Percentiles rank a stretch among this genome's conserved stretches.
These are phyloP conservation scores for Resseliella maxima DNA, from an alignment of 2,888 invertebrate species.

Conservation along the genomic window DNA sequence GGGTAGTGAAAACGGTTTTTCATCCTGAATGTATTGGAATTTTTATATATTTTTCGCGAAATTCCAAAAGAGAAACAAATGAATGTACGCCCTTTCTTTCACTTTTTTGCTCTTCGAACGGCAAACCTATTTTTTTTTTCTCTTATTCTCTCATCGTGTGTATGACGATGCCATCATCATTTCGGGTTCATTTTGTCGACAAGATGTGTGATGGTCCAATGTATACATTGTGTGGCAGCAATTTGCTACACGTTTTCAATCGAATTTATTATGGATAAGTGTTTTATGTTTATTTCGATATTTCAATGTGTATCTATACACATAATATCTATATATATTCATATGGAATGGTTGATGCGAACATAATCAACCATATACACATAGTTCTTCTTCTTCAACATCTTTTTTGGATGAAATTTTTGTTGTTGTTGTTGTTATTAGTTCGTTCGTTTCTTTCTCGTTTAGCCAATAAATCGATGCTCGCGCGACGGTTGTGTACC, in stretches of 20 bases:
- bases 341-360: neutral
- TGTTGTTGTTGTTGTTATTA: too few relatives aligned
- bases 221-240: slow-evolving; percentile 23
- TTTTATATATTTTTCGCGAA: too few relatives aligned
- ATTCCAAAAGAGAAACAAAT: too few relatives aligned
- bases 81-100: neutral
- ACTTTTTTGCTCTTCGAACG: neutral
- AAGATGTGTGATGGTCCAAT: slow-evolving; percentile 7
- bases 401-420: too few relatives aligned
- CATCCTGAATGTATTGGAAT: neutral
- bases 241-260: slow-evolving; percentile 25
- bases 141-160: neutral
- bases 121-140: neutral
- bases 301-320: neutral
- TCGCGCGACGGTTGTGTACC: slow-evolving; percentile 14
- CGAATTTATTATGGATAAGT: slow-evolving; percentile 47
- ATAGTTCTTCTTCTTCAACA: too few relatives aligned
- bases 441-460: too few relatives aligned
- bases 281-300: neutral
- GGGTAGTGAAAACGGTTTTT: too few relatives aligned
- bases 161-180: neutral
- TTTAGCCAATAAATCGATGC: slow-evolving; percentile 1
- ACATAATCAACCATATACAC: slow-evolving; percentile 14
- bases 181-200: neutral
- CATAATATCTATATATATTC: neutral